phyloP scores from a whole-genome alignment of 1,140 invertebrate genomes.

The Platorchestia sp. region DNA sequence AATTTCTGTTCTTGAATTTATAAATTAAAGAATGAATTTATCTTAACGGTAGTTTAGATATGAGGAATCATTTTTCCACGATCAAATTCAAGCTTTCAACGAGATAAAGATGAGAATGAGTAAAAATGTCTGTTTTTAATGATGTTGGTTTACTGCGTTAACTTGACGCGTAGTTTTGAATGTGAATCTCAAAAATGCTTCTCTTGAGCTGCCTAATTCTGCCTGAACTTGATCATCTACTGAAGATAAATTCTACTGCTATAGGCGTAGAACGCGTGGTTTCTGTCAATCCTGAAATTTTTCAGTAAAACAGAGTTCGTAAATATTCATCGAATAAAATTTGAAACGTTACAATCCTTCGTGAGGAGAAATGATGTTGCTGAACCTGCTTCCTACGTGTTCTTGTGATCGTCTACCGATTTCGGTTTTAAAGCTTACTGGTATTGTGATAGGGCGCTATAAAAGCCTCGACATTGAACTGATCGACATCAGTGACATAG shows the following conservation, averaged over 20 bases:
- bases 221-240: neutral
- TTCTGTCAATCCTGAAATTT: neutral
- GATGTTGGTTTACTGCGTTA: neutral
- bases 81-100: neutral
- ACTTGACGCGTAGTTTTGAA: neutral
- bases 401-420: too few species aligned
- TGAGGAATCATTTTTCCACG: neutral
- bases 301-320: neutral
- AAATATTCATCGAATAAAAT: neutral
- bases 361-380: neutral
- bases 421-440: too few species aligned
- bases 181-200: neutral
- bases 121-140: neutral
- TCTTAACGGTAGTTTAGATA: neutral
- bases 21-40: neutral
- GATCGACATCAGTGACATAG: too few species aligned
- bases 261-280: neutral
- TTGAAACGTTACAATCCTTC: neutral
- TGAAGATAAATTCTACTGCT: neutral
- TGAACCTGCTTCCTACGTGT: neutral
- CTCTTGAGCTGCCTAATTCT: neutral
- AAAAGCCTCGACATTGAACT: too few species aligned
- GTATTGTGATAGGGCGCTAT: too few species aligned
- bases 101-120: neutral
- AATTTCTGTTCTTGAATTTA: neutral